Evolutionary conservation across 2,797 vertebrate genomes (phyloP), one percentile per base, ranked within the genome.

Genomic region (Notamacropus eugenii): DNA sequence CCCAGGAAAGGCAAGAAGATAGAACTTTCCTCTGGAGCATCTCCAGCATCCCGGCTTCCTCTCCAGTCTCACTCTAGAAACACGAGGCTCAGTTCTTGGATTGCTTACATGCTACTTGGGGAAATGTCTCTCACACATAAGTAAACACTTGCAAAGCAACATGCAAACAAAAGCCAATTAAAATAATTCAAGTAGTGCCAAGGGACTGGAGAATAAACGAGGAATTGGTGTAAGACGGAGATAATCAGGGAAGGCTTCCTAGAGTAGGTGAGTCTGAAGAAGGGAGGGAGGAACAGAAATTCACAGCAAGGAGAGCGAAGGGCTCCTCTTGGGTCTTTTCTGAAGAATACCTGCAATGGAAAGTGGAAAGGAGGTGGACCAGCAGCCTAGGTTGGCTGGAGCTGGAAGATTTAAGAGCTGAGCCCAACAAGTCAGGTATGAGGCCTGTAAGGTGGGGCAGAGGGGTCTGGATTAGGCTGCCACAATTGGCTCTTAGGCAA

Each of bases 161-260:
- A 87, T 87, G 74, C 74, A 87, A 87, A 87, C 74, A 87, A 87
- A 87, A 50, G 74, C 40, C 74, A 87, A 87, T 87, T 87, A 87
- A 87, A 87, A 87, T 87, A 87, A 87, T 50, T 87, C 40, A 87
- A 50, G 40, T 46, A 87, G 74, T 87, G 74, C 40, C 74, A 87
- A 87, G 74, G 74, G 74, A 87, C 40, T 87, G 40, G 40, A 87
- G 74, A 50, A 40, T 87, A 87, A 87, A 46, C 46, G 74, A 87
- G 40, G 40, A 87, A 87, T 87, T 59, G 52, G 9, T 28, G n/a
- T 40, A 28, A 56, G 56, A 57, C 62, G 91, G 55, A 90, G 92
- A 92, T 87, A 95, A 96, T 55, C 91, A 34, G 92, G 96, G 54
- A 95, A 95, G 93, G 40, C 87, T 40, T 93, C 92, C 92, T 52